Evolutionary conservation across 2,888 invertebrate species (phyloP).

Genomic region (Acleris emargana): DNA sequence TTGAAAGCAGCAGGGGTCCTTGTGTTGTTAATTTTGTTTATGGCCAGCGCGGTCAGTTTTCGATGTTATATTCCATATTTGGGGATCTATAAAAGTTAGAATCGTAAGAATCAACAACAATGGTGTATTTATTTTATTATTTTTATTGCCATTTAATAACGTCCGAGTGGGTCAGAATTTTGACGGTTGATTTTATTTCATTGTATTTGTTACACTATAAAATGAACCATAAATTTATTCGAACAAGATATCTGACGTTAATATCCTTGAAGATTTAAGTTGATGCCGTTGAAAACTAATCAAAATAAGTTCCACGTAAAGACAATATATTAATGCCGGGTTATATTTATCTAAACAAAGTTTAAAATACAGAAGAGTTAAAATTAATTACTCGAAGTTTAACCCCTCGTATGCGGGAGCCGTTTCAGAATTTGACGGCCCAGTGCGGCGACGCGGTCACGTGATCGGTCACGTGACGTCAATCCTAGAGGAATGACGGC

Average conservation of each 20-base stretch:
- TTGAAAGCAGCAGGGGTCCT: constrained; percentile 80
- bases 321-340: constrained; percentile 9
- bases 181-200: constrained; percentile 48
- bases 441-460: no score
- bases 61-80: constrained; percentile 77
- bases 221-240: constrained; percentile 24
- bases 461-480: no score
- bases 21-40: constrained; percentile 84
- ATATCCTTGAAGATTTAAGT: constrained; percentile 19
- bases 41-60: constrained; percentile 79
- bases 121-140: constrained; percentile 74
- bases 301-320: constrained; percentile 13
- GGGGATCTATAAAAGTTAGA: constrained; percentile 74
- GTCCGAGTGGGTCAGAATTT: constrained; percentile 43
- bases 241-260: constrained; percentile 33
- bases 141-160: constrained; percentile 64
- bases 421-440: no score
- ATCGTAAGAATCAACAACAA: constrained; percentile 72
- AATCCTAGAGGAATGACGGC: no score
- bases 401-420: no score
- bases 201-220: constrained; percentile 36
- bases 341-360: constrained; percentile 24
- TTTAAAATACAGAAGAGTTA: constrained; percentile 12
- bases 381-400: constrained; percentile 23
- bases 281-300: constrained; percentile 29